These are phyloP conservation scores for Lepus timidus DNA, from an alignment of 2,113 vertebrate species.

Conservation along the genomic window DNA sequence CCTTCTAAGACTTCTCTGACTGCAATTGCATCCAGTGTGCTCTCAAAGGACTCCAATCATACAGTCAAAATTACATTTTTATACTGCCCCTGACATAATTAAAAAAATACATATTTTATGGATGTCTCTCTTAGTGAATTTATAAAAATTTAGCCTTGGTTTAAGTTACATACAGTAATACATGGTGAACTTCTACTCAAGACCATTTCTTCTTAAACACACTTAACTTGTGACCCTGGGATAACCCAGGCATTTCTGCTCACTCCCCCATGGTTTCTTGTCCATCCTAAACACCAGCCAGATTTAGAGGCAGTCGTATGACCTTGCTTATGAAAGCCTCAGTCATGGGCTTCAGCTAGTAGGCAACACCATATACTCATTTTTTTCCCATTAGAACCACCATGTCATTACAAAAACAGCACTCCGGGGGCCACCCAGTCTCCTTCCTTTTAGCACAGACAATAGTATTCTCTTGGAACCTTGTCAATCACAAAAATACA, in stretches of 20 bases:
- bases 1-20: neutral
- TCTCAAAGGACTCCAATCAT: neutral
- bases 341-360: neutral
- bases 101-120: neutral
- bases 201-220: neutral
- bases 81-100: neutral
- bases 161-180: neutral
- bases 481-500: constrained; percentile 54
- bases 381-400: neutral
- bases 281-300: neutral
- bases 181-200: neutral
- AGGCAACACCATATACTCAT: neutral
- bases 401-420: neutral
- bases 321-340: neutral
- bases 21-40: neutral
- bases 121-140: neutral
- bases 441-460: neutral
- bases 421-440: neutral
- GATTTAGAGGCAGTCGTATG: neutral
- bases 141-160: neutral
- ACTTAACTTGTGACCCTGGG: neutral
- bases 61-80: neutral
- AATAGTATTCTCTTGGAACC: constrained; percentile 48
- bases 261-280: neutral
- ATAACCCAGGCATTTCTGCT: neutral